Conservation (phyloP, 2,113 vertebrate species). For the Ifrita kowaldi region DNA sequence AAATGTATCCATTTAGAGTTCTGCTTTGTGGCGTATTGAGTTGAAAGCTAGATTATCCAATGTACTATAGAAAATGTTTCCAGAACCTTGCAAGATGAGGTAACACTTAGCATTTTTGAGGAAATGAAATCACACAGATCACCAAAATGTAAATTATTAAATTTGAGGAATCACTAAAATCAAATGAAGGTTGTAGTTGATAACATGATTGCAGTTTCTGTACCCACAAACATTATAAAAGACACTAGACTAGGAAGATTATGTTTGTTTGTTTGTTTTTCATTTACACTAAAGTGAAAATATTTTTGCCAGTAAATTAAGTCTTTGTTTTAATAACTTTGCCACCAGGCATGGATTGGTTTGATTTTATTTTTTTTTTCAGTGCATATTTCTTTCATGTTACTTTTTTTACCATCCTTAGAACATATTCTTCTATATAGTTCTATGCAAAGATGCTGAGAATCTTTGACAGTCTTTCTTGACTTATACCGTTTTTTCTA, state of each 20-base stretch:
- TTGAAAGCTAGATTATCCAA: not conserved
- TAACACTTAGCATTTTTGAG: not conserved
- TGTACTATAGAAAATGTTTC: not conserved
- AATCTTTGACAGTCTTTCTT: not conserved
- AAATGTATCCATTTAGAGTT: not conserved
- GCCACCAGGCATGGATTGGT: not conserved
- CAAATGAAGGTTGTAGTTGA: not conserved
- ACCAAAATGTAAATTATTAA: not conserved
- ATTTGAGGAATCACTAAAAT: not conserved
- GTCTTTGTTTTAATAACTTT: not conserved
- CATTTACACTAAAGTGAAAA: not conserved
- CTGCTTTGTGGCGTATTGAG: not conserved
- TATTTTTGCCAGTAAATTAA: not conserved
- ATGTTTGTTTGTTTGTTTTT: not conserved
- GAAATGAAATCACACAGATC: not conserved
- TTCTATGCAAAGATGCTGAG: not conserved
- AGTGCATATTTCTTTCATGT: not conserved
- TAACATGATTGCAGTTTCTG: not conserved
- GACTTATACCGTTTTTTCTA: not conserved
- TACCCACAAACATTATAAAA: not conserved
- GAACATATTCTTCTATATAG: not conserved
- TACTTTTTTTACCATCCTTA: not conserved
- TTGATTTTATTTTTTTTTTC: not conserved
- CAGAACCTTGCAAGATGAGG: not conserved
- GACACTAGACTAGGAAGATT: not conserved